Percentiles rank a stretch among this genome's conserved stretches.
phyloP scores from a whole-genome alignment of 53 echinoderm and acorn worm genomes.

The Pentamera pediparva region DNA sequence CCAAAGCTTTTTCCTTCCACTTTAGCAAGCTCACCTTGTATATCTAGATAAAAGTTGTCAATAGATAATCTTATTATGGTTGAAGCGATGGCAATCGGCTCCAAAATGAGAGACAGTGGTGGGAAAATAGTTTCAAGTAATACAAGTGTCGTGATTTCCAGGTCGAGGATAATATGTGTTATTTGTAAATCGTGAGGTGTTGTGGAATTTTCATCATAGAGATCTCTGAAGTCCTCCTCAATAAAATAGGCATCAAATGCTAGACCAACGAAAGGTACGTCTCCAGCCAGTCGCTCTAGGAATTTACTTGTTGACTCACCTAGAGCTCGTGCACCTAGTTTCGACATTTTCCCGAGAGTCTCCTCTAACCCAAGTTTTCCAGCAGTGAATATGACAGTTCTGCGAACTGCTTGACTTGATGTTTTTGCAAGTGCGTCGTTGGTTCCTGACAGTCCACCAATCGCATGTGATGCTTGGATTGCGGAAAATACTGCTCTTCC shows the following conservation, averaged over 20 bases:
- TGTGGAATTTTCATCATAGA: constrained; percentile 7
- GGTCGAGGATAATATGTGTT: not conserved
- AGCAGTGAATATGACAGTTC: constrained; percentile 11
- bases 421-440: not conserved
- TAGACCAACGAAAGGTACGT: constrained; percentile 1
- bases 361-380: constrained; percentile 19
- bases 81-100: not conserved
- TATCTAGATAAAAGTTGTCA: constrained; percentile 30
- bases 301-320: constrained; percentile 31
- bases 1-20: constrained; percentile 23
- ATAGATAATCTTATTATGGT: constrained; percentile 24
- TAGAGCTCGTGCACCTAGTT: constrained; percentile 21
- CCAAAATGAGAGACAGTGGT: not conserved
- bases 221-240: constrained; percentile 12
- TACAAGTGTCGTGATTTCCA: not conserved
- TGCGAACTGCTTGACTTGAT: not conserved
- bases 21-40: constrained; percentile 19
- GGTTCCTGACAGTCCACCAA: not conserved
- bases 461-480: constrained; percentile 14
- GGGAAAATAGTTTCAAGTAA: not conserved
- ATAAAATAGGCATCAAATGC: constrained; percentile 7
- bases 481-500: constrained; percentile 11
- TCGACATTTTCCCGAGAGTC: constrained; percentile 17
- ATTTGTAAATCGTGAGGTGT: constrained; percentile 2
- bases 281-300: not conserved